phyloP scores from a whole-genome alignment of 2,888 invertebrate genomes.

The Caenorhabditis uteleia region DNA sequence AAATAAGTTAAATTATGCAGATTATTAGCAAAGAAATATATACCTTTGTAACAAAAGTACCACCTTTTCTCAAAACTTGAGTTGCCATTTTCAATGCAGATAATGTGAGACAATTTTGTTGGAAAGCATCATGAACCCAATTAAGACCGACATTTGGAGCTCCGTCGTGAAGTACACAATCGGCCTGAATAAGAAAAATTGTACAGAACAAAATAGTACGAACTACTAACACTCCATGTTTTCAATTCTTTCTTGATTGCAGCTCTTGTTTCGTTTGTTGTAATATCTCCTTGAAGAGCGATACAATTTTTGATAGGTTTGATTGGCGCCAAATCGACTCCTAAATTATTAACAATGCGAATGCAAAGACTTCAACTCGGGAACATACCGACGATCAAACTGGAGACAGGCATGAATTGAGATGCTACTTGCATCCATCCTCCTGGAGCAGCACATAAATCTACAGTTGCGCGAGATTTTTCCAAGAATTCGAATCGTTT shows the following conservation, averaged over 20 bases:
- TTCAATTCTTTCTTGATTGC: slow-evolving; percentile 64
- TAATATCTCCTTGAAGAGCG: slow-evolving; percentile 90
- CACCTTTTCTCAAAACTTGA: slow-evolving; percentile 85
- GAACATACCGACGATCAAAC: slow-evolving; percentile 74
- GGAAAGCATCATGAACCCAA: slow-evolving; percentile 96
- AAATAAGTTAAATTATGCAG: neutral
- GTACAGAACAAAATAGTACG: slow-evolving; percentile 1
- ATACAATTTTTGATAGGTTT: slow-evolving; percentile 88
- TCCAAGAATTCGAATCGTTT: slow-evolving; percentile 95
- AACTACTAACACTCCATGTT: slow-evolving; percentile 56
- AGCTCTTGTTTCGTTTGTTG: slow-evolving; percentile 79
- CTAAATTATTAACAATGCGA: slow-evolving; percentile 69
- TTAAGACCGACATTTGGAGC: slow-evolving; percentile 94
- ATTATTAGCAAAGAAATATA: slow-evolving; percentile 69
- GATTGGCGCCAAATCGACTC: slow-evolving; percentile 94
- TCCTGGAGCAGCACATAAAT: slow-evolving; percentile 93
- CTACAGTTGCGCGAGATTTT: slow-evolving; percentile 91
- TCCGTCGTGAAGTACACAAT: slow-evolving; percentile 93
- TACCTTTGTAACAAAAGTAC: slow-evolving; percentile 97
- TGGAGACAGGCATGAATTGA: slow-evolving; percentile 86
- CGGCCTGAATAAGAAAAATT: slow-evolving; percentile 84
- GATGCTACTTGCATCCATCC: slow-evolving; percentile 85
- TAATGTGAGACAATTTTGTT: slow-evolving; percentile 79
- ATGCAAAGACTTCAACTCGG: slow-evolving; percentile 2
- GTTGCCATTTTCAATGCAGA: slow-evolving; percentile 90